Base-by-base conservation (phyloP, 2,888 invertebrate species). In the Melinaea marsaeus region DNA sequence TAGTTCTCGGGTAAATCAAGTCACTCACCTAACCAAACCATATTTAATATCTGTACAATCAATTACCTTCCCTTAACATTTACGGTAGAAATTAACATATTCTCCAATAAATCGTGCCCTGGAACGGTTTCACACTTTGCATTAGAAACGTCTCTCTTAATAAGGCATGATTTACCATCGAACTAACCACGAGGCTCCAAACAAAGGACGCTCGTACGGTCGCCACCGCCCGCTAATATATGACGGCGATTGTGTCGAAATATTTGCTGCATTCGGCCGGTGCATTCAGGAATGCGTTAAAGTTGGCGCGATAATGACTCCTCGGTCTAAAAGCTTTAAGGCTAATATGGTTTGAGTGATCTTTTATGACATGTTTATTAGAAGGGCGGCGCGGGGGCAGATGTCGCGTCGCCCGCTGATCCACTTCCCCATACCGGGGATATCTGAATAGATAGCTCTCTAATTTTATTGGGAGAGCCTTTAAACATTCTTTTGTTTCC, bases 381-480 rank as follows among this genome's bases (percentile, higher is more conserved):
- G 72, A 71, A 68, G 71, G 75, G 67, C 67, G 69, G 56, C 42
- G 65, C 60, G 62, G 74, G 74, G 75, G 79, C 84, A 82, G 83
- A 75, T 80, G 82, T 73, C 74, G 67, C 71, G 60, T 68, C 63
- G 66, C 65, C 62, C 63, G 71, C 71, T 69, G 69, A 70, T 71
- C 69, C 77, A 74, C 78, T 75, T 77, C 77, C 76, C 77, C 79
- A 75, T 81, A 78, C 78, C 83, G 76, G 75, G 79, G 75, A 81
- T 81, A 80, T 82, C 84, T 80, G 80, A 81, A 86, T 84, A 84
- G 81, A 84, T 84, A 81, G 74, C 76, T 77, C 77, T 77, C 78
- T 83, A 81, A 85, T 84, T 77, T 81, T 79, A 79, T 79, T 74
- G 74, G 70, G 70, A 68, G 60, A 68, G 65, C 65, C 68, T 64